Evolutionary conservation across 2,797 vertebrate genomes (phyloP).

Genomic region (Eospalax fontanierii): DNA sequence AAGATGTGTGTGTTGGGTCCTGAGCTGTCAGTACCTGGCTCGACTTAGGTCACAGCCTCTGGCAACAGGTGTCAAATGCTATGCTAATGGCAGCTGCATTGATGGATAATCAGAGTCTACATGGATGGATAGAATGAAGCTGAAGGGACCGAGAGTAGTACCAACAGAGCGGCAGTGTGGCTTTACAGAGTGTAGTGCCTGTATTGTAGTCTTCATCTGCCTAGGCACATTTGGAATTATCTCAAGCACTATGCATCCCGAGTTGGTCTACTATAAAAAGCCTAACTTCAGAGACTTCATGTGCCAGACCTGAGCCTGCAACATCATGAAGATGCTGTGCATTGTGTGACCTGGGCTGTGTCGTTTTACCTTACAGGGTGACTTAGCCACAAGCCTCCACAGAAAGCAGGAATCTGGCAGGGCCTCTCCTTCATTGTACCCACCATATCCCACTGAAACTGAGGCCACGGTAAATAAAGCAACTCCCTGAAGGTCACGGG

Average conservation of each 20-base stretch:
- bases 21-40: not conserved
- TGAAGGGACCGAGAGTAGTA: not conserved
- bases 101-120: not conserved
- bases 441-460: not conserved
- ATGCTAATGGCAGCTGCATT: not conserved
- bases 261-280: not conserved
- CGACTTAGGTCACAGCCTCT: not conserved
- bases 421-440: not conserved
- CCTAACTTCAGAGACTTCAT: not conserved
- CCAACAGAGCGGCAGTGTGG: not conserved
- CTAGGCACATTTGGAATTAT: not conserved
- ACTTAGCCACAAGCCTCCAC: not conserved
- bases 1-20: too few relatives aligned
- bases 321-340: accelerated
- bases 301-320: not conserved
- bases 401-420: not conserved
- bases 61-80: not conserved
- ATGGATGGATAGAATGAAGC: not conserved
- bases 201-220: not conserved
- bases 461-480: not conserved
- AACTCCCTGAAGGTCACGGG: not conserved
- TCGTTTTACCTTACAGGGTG: not conserved
- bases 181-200: not conserved
- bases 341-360: accelerated
- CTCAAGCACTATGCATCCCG: not conserved